A percentile compares a stretch with the other conserved stretches of the same genome.
These are phyloP conservation scores for Rhinoraja longicauda DNA, from an alignment of 2,797 vertebrate species.

Conservation along the genomic window DNA sequence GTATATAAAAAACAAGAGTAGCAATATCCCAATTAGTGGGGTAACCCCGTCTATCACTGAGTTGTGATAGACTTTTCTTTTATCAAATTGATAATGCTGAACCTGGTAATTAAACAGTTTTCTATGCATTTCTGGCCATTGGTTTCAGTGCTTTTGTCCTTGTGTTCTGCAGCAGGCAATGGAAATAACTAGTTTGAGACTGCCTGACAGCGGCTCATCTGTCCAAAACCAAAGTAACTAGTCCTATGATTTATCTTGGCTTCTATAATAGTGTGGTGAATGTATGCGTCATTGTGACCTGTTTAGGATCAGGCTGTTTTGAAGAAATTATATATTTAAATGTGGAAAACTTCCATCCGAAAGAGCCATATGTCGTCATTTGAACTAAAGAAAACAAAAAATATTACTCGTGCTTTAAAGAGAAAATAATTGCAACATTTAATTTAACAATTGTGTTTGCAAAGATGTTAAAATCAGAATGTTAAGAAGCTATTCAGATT, in stretches of 20 bases:
- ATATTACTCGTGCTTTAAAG: background rate
- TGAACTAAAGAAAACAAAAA: background rate
- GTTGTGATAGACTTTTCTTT: background rate
- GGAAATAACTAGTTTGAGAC: background rate
- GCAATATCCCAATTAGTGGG: background rate
- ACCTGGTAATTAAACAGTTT: background rate
- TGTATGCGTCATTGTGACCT: background rate
- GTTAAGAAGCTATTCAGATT: background rate
- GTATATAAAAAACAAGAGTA: background rate
- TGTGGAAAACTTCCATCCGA: background rate
- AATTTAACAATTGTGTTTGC: background rate
- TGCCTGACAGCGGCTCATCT: background rate
- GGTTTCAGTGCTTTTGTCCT: background rate
- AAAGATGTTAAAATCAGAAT: background rate
- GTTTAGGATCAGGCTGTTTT: background rate
- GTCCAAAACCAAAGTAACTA: background rate
- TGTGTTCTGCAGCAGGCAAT: background rate
- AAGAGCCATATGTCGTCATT: background rate
- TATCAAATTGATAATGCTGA: background rate
- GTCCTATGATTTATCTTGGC: background rate
- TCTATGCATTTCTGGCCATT: background rate
- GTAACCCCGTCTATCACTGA: background rate
- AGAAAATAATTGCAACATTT: background rate
- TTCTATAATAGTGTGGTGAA: background rate
- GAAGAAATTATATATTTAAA: background rate